These are phyloP conservation scores for Micrasema longulum DNA, from an alignment of 1,140 invertebrate genomes.

Conservation along the genomic window DNA sequence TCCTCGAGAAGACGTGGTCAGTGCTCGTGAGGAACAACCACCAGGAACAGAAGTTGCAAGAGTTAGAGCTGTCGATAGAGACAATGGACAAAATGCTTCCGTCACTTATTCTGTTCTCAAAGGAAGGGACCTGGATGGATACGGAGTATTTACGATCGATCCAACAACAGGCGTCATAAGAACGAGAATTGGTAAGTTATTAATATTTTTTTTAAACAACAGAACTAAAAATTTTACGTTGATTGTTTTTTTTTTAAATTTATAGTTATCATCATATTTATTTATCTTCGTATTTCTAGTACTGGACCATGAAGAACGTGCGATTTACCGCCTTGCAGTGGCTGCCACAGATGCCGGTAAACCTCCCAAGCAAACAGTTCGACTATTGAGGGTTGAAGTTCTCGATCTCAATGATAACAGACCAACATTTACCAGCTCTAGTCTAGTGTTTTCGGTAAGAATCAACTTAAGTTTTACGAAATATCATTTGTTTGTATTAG, in stretches of 20 bases:
- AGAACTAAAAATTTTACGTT: not conserved
- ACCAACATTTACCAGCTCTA: conserved; percentile 91
- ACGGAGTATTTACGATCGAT: conserved; percentile 88
- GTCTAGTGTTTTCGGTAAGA: conserved; percentile 86
- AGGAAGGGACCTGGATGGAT: conserved; percentile 86
- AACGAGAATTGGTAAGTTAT: conserved; percentile 75
- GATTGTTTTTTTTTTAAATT: not conserved
- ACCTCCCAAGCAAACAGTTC: conserved; percentile 83
- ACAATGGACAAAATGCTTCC: conserved; percentile 88
- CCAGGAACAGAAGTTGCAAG: conserved; percentile 85
- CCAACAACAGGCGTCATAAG: conserved; percentile 87
- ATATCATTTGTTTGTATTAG: no score
- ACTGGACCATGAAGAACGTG: conserved; percentile 91
- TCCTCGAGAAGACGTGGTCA: conserved; percentile 87
- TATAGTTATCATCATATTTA: not conserved
- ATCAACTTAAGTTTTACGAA: not conserved
- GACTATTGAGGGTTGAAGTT: conserved; percentile 86
- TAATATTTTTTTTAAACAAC: no score
- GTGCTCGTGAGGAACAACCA: conserved; percentile 89
- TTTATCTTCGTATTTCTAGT: conserved; percentile 63
- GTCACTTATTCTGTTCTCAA: conserved; percentile 89
- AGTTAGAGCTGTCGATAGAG: conserved; percentile 87
- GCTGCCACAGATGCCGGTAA: conserved; percentile 88
- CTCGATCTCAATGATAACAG: conserved; percentile 91
- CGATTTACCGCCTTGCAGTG: conserved; percentile 86